Base-by-base conservation (phyloP, 2,888 invertebrate species). In the Microctonus hyperodae region DNA sequence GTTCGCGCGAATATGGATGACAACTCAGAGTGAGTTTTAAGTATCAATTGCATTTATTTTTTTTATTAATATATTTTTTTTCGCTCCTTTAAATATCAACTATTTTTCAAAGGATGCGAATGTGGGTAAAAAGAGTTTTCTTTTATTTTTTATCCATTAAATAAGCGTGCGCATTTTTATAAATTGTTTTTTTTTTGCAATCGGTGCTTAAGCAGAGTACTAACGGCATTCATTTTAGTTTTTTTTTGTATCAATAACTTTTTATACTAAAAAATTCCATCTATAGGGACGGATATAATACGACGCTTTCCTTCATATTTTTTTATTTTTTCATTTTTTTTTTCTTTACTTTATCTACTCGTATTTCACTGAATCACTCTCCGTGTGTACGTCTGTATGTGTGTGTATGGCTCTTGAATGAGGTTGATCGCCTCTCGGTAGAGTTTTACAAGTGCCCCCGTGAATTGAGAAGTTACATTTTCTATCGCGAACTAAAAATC, bases 201-300 rank as follows among this genome's bases (percentile, higher is more conserved):
- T 68, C 55, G 72, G 73, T 73, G 73, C 73, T 73, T 64, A 73
- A 73, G 72, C 72, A 67, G 68, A 73, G 70, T 70, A 73, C 72
- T 72, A 70, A 73, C 61, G 61, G 68, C 69, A 50, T 66, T 60
- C 40, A 58, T 61, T 58, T 61, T 44, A 37, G 33, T 57, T 55
- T 40, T 64, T 53, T 61, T 61, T 53, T 51, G 50, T 57, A 64
- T 67, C 56, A 67, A 65, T 68, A 65, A 67, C 55, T 50, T 64
- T 57, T 55, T 70, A 69, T 70, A 70, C 68, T 70, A 62, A 70
- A 73, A 67, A 79, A 79, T 77, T 78, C 78, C 78, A 81, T 80
- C 80, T 82, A 82, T 66, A 79, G 81, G 83, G 83, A 83, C 83
- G 83, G 83, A 83, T 83, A 80, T 78, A 79, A 79, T 78, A 78